Conservation (phyloP, 2,888 invertebrate species). For the Ornithoptera alexandrae region DNA sequence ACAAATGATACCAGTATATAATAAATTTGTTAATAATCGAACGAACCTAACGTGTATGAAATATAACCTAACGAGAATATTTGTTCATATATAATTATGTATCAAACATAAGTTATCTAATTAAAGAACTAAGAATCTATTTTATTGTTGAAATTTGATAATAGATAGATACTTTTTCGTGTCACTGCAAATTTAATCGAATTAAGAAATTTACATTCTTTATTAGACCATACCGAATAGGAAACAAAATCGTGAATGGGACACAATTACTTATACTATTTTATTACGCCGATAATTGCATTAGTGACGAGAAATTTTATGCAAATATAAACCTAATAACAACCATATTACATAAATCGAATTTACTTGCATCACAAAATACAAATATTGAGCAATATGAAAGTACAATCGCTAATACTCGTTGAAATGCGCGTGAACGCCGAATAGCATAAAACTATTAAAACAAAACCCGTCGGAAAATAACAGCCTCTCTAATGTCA, state of each 20-base stretch:
- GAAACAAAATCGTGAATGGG: constrained; percentile 36
- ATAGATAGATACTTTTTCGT: too few species aligned
- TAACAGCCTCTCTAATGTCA: constrained; percentile 77
- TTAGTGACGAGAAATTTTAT: constrained; percentile 11
- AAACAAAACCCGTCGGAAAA: constrained; percentile 66
- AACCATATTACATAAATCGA: not conserved
- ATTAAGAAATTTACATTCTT: not conserved
- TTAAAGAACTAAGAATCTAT: too few species aligned
- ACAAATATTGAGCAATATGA: constrained; percentile 35
- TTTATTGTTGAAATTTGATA: too few species aligned
- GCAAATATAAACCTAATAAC: not conserved
- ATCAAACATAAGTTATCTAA: too few species aligned
- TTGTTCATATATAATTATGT: too few species aligned
- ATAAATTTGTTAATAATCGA: too few species aligned
- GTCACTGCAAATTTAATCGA: not conserved
- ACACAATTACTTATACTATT: constrained; percentile 36
- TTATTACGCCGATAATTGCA: constrained; percentile 35
- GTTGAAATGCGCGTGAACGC: constrained; percentile 34
- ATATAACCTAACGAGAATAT: too few species aligned
- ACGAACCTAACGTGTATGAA: too few species aligned
- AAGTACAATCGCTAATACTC: constrained; percentile 25
- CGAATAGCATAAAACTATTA: constrained; percentile 39
- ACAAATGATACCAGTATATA: too few species aligned
- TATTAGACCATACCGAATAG: constrained; percentile 3
- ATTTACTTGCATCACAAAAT: constrained; percentile 8